phyloP scores from a whole-genome alignment of 2,797 vertebrate species.

The Spinus olivaceus region DNA sequence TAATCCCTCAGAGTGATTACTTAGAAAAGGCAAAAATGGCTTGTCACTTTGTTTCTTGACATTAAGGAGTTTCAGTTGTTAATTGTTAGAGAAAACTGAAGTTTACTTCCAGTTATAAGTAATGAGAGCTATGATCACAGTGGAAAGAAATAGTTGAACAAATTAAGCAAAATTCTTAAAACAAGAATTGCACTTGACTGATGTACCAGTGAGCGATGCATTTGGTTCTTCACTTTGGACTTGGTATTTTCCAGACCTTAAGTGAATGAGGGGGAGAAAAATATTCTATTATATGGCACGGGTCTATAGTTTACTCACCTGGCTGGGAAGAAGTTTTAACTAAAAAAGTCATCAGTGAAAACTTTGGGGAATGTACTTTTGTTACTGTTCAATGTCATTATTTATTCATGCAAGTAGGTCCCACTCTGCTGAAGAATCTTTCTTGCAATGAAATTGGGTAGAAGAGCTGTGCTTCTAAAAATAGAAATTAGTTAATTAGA shows the following conservation, averaged over 20 bases:
- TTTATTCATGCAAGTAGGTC: neutral
- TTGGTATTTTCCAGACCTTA: neutral
- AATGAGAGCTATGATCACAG: neutral
- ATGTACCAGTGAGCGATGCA: neutral
- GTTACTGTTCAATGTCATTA: neutral
- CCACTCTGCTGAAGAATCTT: neutral
- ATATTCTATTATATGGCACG: neutral
- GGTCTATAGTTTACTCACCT: neutral
- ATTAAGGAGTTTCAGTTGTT: neutral
- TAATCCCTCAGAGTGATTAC: neutral
- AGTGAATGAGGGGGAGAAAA: neutral
- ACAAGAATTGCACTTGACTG: neutral
- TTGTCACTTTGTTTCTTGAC: neutral
- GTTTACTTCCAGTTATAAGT: constrained; percentile 10
- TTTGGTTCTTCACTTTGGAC: neutral
- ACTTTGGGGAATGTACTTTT: neutral
- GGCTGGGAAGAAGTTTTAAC: neutral
- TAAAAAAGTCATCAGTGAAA: neutral
- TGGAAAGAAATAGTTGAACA: neutral
- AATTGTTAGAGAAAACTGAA: neutral
- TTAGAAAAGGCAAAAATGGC: neutral
- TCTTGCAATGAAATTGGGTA: neutral
- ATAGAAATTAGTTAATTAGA: neutral
- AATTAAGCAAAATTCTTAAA: neutral
- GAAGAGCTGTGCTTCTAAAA: neutral